Conservation (phyloP, 2,113 vertebrate species). For the Phyllostomus discolor region DNA sequence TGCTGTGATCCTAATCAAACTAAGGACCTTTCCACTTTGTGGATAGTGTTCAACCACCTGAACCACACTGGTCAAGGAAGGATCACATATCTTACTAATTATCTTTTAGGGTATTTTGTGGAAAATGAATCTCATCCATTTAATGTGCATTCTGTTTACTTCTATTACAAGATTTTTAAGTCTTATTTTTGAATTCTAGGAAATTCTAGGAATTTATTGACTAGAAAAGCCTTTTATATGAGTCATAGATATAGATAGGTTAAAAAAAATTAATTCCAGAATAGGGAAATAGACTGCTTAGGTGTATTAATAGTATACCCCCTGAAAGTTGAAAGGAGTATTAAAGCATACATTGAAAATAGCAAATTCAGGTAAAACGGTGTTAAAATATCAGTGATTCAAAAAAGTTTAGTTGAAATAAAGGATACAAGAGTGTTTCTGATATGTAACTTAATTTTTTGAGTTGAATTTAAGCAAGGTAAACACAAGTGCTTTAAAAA, state of each 20-base stretch:
- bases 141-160: not conserved
- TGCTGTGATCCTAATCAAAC: too few relatives aligned
- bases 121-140: not conserved
- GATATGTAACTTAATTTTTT: not conserved
- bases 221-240: slow-evolving; percentile 36
- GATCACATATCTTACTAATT: not conserved
- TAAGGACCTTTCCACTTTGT: too few relatives aligned
- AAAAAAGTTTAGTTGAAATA: slow-evolving; percentile 2
- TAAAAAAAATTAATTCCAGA: slow-evolving; percentile 1
- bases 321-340: not conserved
- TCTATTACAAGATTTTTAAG: not conserved
- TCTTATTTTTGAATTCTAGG: not conserved
- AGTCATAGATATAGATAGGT: not conserved
- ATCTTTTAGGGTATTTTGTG: slow-evolving; percentile 5
- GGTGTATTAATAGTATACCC: not conserved
- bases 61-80: too few relatives aligned
- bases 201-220: not conserved
- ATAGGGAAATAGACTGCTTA: not conserved
- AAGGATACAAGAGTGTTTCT: not conserved
- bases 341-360: slow-evolving; percentile 30
- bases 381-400: slow-evolving; percentile 14
- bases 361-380: not conserved
- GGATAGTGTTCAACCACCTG: too few relatives aligned
- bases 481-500: not conserved
- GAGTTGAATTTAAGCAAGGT: not conserved